A percentile compares a stretch with the other conserved stretches of the same genome.
Evolutionary conservation across 2,888 invertebrate genomes (phyloP).

Genomic region (Hirtodrosophila cameraria): DNA sequence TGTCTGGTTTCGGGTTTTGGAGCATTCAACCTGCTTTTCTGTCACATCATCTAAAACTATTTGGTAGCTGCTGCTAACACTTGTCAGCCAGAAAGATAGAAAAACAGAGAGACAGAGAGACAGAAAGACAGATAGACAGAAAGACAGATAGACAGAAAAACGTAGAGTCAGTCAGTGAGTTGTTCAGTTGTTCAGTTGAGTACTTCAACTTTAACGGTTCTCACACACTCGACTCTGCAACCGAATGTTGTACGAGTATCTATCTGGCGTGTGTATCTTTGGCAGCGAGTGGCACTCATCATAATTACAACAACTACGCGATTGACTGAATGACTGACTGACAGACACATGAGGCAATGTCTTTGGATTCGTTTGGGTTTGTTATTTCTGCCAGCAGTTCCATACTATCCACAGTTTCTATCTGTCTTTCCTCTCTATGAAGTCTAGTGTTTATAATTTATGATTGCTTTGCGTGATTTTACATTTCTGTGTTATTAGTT

Average conservation of each 20-base stretch:
- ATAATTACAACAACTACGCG: slow-evolving; percentile 70
- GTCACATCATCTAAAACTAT: slow-evolving; percentile 74
- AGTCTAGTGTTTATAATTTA: slow-evolving; percentile 66
- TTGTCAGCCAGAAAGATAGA: slow-evolving; percentile 41
- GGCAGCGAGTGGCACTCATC: slow-evolving; percentile 75
- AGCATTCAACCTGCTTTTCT: slow-evolving; percentile 63
- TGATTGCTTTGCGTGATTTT: slow-evolving; percentile 73
- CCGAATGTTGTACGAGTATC: slow-evolving; percentile 70
- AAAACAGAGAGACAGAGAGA: slow-evolving; percentile 7
- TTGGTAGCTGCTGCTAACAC: slow-evolving; percentile 51
- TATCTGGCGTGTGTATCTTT: slow-evolving; percentile 74
- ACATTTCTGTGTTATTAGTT: slow-evolving; percentile 68
- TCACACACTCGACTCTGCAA: slow-evolving; percentile 69
- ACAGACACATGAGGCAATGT: slow-evolving; percentile 46
- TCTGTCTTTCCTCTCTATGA: slow-evolving; percentile 21
- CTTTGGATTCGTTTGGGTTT: slow-evolving; percentile 11
- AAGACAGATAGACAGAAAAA: slow-evolving; percentile 18
- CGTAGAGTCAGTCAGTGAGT: slow-evolving; percentile 25
- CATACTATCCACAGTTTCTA: slow-evolving; percentile 25
- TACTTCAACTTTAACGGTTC: slow-evolving; percentile 75
- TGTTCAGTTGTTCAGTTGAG: slow-evolving; percentile 47
- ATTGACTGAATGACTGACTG: slow-evolving; percentile 39
- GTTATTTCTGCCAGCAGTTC: slow-evolving; percentile 11
- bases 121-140: slow-evolving; percentile 15
- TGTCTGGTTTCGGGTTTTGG: slow-evolving; percentile 23